Conservation (phyloP, 2,797 vertebrate genomes). For the Cirrhinus mrigala region DNA sequence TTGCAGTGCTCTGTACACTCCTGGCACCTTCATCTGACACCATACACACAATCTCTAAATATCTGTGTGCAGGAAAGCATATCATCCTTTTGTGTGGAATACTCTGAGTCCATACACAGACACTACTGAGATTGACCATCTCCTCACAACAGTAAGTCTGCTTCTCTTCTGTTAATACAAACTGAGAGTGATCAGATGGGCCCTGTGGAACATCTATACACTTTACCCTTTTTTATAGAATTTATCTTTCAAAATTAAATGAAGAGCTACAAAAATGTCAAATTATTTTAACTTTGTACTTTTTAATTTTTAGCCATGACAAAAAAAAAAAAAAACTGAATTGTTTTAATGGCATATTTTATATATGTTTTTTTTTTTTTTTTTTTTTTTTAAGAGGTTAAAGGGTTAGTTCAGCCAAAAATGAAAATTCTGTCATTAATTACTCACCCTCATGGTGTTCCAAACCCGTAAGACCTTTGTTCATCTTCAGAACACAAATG, state of each 20-base stretch:
- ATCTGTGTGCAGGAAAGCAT: slow-evolving; percentile 56
- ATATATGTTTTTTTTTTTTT: neutral
- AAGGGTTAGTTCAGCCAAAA: too few relatives aligned
- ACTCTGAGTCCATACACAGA: slow-evolving; percentile 60
- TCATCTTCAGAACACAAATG: too few relatives aligned
- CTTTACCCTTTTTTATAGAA: neutral
- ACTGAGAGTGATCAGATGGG: neutral
- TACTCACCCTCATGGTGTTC: too few relatives aligned
- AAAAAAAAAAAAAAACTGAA: neutral
- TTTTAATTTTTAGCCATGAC: neutral
- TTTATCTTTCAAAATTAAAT: neutral
- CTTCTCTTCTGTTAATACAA: slow-evolving; percentile 35
- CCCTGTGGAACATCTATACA: slow-evolving; percentile 1
- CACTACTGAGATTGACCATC: slow-evolving; percentile 60
- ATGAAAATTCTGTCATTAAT: too few relatives aligned
- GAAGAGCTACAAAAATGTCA: neutral
- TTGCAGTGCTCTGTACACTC: slow-evolving; percentile 18
- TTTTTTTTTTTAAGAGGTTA: too few relatives aligned
- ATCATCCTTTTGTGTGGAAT: slow-evolving; percentile 65
- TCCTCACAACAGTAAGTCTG: slow-evolving; percentile 56
- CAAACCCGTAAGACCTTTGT: too few relatives aligned
- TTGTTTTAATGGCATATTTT: neutral
- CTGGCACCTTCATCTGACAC: slow-evolving; percentile 43
- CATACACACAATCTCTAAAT: slow-evolving; percentile 46
- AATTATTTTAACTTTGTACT: neutral